A percentile compares a stretch with the other conserved stretches of the same genome.
Conservation (phyloP, 2,113 vertebrate species). For the Cygnus atratus region DNA sequence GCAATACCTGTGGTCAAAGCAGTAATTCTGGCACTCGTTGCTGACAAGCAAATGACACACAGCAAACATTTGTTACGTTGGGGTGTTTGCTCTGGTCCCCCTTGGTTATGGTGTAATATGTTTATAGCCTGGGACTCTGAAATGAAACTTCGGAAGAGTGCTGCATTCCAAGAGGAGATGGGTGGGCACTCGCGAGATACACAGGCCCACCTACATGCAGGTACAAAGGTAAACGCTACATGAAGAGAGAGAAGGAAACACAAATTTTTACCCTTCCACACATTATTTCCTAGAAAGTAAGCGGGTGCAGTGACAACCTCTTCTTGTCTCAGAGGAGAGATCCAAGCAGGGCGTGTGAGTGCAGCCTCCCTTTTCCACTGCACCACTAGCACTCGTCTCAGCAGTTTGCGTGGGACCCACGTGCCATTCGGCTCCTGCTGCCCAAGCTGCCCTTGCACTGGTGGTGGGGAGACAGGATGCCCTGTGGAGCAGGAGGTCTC, state of each 20-base stretch:
- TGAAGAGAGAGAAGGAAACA: not conserved
- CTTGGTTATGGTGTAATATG: not conserved
- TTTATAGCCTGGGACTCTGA: not conserved
- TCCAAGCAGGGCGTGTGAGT: not conserved
- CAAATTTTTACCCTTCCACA: fast-evolving
- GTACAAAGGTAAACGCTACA: not conserved
- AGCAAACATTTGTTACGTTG: not conserved
- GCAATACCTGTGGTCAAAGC: not conserved
- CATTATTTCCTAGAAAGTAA: not conserved
- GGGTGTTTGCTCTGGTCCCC: not conserved
- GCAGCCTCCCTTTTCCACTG: not conserved
- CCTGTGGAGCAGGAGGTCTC: not conserved
- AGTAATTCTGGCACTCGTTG: not conserved
- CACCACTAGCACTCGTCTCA: fast-evolving
- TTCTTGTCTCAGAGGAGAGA: not conserved
- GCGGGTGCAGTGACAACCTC: not conserved
- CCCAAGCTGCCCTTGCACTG: not conserved
- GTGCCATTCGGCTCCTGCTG: not conserved
- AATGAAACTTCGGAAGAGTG: not conserved
- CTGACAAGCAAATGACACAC: not conserved
- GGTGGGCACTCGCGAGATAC: not conserved
- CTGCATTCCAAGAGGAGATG: not conserved
- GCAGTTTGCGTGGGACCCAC: not conserved
- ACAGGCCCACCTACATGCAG: not conserved
- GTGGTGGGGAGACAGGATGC: not conserved